Evolutionary conservation across 2,797 vertebrate species (phyloP), one percentile per base, ranked within the genome.

Genomic region (Danio choprae): DNA sequence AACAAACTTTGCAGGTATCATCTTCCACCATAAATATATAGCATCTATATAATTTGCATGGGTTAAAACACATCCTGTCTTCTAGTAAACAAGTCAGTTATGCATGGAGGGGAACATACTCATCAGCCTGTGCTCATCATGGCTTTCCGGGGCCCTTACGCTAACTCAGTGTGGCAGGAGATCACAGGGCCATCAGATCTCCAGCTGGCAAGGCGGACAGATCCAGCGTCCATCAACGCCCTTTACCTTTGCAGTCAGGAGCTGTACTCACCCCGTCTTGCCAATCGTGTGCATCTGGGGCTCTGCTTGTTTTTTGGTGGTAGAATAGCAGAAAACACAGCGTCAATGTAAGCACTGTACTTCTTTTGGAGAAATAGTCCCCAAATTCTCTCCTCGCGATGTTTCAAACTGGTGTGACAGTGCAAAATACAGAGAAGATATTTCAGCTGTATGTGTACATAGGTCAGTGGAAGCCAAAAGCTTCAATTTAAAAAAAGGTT

Each of bases 301-400:
- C 90, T 94, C 69, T 92, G 93, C 69, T 82, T 93, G n/a, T 94
- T 92, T 91, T 94, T 95, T 7, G 91, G 92, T 83, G 91, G 91
- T n/a, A 92, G 92, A 82, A 79, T 87, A 67, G 40, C 2, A 74
- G 70, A 79, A 58, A 72, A 7, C 12, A 18, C 38, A 13, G 16
- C 10, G 15, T 13, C 38, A 50, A 43, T 40, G 18, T 84, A 80
- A n/a, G 62, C 20, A 53, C 36, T 9, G 16, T 78, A 13, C 69
- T 59, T n/a, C 13, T 7, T 2, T 51, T 8, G 11, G 60, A 15
- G 8, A 0, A 36, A 38, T 38, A 13, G 20, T 60, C 38, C 5
- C 10, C 1, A 56, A 20, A 11, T 56, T 59, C 55, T 58, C 5
- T 29, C 38, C n/a, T 65, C 1, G 0, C 18, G 3, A 8, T 6